Base-by-base conservation (phyloP, 2,113 vertebrate genomes). In the Oreotrochilus melanogaster region DNA sequence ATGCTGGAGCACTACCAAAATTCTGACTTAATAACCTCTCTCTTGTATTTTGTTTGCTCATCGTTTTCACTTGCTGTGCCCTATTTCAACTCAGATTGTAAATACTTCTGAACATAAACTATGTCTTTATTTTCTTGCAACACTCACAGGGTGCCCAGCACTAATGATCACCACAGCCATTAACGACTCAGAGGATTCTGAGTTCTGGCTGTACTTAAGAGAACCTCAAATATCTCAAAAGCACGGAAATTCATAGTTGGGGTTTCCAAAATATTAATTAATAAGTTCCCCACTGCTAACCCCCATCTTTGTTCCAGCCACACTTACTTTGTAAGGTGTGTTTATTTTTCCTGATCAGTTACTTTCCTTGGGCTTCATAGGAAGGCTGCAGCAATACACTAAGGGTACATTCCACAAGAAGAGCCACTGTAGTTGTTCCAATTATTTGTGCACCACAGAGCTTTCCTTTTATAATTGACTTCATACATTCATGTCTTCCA, bases 391-490 rank as follows among this genome's bases (percentile, higher is more conserved):
- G 88, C 37, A 83, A 28, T 31, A 60, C 56, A 16, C 78, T n/a
- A 43, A 80, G 75, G 90, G 80, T n/a, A 12, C 6, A 84, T 86
- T 86, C 87, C 88, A 88, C 51, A 47, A 31, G 93, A 83, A 93
- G 69, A 88, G 11, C 43, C 75, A 61, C 86, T 35, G 56, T n/a
- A 65, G 84, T 78, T 61, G 25, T 70, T 86, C 86, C 92, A 91
- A 96, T 96, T 94, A 94, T 81, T 75, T 69, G 88, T 0, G 2
- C 60, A 81, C 80, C 75, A 76, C 88, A 92, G 90, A 96, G 78
- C 67, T 95, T 89, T 95, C 88, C 60, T 89, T 92, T 89, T 64
- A 48, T 95, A 96, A 97, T 88, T 95, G 94, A 93, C 92, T 95
- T 92, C 78, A 91, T 95, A 92, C 78, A 50, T 91, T 73, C 95